Evolutionary conservation across 2,797 vertebrate species (phyloP).

Genomic region (Salarias fasciatus): DNA sequence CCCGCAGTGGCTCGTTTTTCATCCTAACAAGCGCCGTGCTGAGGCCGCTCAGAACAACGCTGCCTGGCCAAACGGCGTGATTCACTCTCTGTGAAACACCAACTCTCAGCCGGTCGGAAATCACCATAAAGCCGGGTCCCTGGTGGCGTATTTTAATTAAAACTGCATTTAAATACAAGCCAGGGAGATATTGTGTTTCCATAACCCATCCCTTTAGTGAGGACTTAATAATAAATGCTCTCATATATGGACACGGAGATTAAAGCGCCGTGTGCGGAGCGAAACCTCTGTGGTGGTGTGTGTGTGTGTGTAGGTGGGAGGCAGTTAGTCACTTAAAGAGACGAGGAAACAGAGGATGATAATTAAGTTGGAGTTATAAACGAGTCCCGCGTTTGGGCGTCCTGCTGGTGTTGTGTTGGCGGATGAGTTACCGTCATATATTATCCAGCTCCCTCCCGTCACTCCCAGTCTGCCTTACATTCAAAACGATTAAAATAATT

Average conservation of each 20-base stretch:
- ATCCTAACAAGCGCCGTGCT: slow-evolving; percentile 13
- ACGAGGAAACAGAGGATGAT: background rate
- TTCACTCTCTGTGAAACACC: slow-evolving; percentile 31
- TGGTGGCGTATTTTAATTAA: slow-evolving; percentile 43
- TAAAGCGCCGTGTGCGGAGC: slow-evolving; percentile 21
- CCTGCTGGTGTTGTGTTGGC: background rate
- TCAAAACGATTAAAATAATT: background rate
- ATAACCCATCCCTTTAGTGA: slow-evolving; percentile 7
- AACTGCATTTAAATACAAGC: slow-evolving; percentile 49
- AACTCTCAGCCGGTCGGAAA: slow-evolving; percentile 44
- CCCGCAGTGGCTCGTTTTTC: slow-evolving; percentile 23
- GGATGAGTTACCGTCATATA: background rate
- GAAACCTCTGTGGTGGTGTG: background rate
- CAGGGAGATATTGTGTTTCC: slow-evolving; percentile 28
- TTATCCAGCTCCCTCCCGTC: too few relatives aligned
- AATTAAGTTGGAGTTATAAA: background rate
- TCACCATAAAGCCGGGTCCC: slow-evolving; percentile 24
- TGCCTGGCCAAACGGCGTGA: slow-evolving; percentile 18
- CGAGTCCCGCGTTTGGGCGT: background rate
- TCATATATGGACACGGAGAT: slow-evolving; percentile 28
- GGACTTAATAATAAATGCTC: slow-evolving; percentile 14
- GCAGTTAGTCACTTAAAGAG: background rate
- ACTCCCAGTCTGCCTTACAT: background rate
- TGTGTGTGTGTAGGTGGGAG: background rate
- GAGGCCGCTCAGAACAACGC: slow-evolving; percentile 26